A percentile compares a stretch with the other conserved stretches of the same genome.
Conservation (phyloP, 2,113 vertebrate genomes). For the Telmatochromis sp. region DNA sequence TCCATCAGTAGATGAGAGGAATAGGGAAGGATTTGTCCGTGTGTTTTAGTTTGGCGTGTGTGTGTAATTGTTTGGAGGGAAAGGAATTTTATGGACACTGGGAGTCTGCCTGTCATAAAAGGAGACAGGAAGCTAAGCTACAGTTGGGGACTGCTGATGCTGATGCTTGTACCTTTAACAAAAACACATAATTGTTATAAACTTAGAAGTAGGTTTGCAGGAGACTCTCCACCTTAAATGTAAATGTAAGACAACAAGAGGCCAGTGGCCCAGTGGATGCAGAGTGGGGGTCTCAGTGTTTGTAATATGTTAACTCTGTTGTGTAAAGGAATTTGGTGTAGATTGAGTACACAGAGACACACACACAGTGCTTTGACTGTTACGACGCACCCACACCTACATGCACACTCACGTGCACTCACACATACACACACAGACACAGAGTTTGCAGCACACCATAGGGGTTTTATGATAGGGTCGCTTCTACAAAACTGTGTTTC, state of each 20-base stretch:
- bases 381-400: not conserved
- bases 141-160: not conserved
- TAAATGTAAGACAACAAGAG: not conserved
- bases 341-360: not conserved
- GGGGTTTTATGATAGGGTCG: accelerated
- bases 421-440: not conserved
- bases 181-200: not conserved
- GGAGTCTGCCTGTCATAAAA: not conserved
- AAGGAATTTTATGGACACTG: not conserved
- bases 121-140: not conserved
- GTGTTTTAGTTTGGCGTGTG: not conserved
- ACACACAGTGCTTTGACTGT: not conserved
- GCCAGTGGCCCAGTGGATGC: not conserved
- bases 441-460: not conserved
- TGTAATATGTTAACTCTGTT: not conserved
- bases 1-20: not conserved
- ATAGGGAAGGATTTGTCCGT: not conserved
- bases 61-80: not conserved
- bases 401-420: not conserved
- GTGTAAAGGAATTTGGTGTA: not conserved
- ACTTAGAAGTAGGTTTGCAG: not conserved
- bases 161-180: not conserved
- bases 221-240: not conserved
- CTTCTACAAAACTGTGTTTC: not conserved
- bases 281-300: not conserved